Base-by-base conservation (phyloP, 2,113 vertebrate species). In the Carassius carassius region DNA sequence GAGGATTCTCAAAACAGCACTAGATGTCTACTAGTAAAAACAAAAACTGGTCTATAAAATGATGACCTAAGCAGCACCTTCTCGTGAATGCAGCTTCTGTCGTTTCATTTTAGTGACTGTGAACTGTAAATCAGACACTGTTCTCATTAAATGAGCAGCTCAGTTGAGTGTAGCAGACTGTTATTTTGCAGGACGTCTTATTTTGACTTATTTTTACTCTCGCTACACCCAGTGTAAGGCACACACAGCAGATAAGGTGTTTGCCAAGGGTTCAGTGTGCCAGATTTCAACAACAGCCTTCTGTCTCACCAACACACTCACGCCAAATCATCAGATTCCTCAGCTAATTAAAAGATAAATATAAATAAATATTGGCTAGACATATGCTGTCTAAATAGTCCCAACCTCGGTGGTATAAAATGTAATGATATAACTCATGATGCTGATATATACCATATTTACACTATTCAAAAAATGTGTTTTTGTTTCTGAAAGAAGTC, bases 121-220 rank as follows among this genome's bases (percentile, higher is more conserved):
- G 10, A 44, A 44, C 41, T 44, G 41, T 63, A 13, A 25, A 63
- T 63, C n/a, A 63, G 60, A 25, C 60, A 13, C n/a, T 63, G 60
- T 25, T 23, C n/a, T 63, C n/a, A 25, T 47, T 3, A 23, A 73
- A 44, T 5, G 70, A 73, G 11, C 37, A 37, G 21, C 4, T 16
- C n/a, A 13, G 4, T 72, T 12, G 3, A 41, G 19, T 51, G 44
- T 3, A 17, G 44, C 23, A 51, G 65, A 5, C 44, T 49, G 44
- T 51, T 25, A 17, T 49, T 75, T 29, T 32, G 37, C 41, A 73
- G 10, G 13, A 14, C 17, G 72, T 49, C 69, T 79, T 14, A 17
- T 74, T 51, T 85, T 17, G 63, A 58, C 69, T 79, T 14, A 17
- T 74, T 51, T 85, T 75, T 76, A 56, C 49, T 82, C 62, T 54